A percentile compares a stretch with the other conserved stretches of the same genome.
phyloP scores from a whole-genome alignment of 37 sponge, comb jelly and placozoan species.

The Bolinopsis microptera region DNA sequence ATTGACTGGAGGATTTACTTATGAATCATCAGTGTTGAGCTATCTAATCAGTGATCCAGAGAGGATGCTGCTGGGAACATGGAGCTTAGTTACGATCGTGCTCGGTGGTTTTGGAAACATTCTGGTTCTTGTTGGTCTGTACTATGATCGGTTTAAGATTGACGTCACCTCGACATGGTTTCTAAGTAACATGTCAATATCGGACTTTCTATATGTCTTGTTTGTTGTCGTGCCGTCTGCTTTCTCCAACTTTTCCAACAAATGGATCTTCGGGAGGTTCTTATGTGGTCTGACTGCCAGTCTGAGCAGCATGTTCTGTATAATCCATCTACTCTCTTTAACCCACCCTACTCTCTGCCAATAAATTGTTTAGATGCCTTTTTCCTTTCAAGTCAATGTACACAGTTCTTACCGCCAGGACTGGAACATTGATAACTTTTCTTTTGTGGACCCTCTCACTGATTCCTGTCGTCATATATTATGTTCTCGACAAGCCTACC shows the following conservation, averaged over 20 bases:
- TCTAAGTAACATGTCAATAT: neutral
- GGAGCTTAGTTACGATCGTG: neutral
- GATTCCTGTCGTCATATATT: neutral
- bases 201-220: neutral
- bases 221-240: neutral
- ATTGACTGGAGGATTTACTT: too few relatives aligned
- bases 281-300: neutral
- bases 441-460: slow-evolving; percentile 18
- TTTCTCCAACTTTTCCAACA: slow-evolving; percentile 2
- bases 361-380: neutral
- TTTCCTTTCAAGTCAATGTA: slow-evolving; percentile 1
- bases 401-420: neutral
- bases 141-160: neutral
- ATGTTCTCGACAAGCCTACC: slow-evolving; percentile 1
- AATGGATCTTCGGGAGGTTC: neutral
- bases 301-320: slow-evolving; percentile 7
- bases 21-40: too few relatives aligned
- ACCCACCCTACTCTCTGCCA: neutral
- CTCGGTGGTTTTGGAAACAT: neutral
- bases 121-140: neutral
- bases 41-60: neutral
- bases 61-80: neutral
- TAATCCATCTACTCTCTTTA: slow-evolving; percentile 7
- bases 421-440: neutral
- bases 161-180: slow-evolving; percentile 24